Evolutionary conservation across 2,797 vertebrate species (phyloP).

Genomic region (Pangasius macronema): DNA sequence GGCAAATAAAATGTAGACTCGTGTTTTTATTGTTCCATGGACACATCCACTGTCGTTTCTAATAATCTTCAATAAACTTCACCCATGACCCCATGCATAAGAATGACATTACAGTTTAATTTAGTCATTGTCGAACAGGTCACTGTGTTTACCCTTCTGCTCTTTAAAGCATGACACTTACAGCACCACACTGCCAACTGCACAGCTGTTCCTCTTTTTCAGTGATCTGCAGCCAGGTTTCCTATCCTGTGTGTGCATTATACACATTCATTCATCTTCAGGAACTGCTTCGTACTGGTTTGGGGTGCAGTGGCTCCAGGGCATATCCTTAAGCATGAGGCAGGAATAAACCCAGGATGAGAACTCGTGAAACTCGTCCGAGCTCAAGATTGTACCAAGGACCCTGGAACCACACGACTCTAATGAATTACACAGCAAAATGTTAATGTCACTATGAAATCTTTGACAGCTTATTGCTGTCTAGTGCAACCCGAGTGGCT

Average conservation of each 20-base stretch:
- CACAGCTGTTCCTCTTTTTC: not conserved
- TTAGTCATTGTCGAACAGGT: conserved; percentile 20
- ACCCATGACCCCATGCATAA: conserved; percentile 1
- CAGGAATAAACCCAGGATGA: not conserved
- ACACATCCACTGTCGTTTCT: conserved; percentile 29
- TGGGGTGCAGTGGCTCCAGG: not conserved
- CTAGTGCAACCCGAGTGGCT: no score
- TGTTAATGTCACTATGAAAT: not conserved
- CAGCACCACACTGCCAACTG: not conserved
- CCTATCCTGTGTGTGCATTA: not conserved
- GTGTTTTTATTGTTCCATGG: conserved; percentile 2
- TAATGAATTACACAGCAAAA: not conserved
- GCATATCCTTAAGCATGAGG: not conserved
- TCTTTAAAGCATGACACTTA: not conserved
- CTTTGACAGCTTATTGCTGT: not conserved
- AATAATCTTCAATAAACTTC: conserved; percentile 21
- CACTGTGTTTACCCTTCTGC: conserved; percentile 23
- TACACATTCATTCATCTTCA: not conserved
- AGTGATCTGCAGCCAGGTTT: not conserved
- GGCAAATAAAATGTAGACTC: conserved; percentile 24
- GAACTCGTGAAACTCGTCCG: not conserved
- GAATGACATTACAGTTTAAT: conserved; percentile 22
- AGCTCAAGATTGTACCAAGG: no score
- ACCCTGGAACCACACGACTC: not conserved
- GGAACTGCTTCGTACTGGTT: not conserved